These are phyloP conservation scores for Oreochromis tanganicae DNA, from an alignment of 2,113 vertebrate genomes.

Conservation along the genomic window DNA sequence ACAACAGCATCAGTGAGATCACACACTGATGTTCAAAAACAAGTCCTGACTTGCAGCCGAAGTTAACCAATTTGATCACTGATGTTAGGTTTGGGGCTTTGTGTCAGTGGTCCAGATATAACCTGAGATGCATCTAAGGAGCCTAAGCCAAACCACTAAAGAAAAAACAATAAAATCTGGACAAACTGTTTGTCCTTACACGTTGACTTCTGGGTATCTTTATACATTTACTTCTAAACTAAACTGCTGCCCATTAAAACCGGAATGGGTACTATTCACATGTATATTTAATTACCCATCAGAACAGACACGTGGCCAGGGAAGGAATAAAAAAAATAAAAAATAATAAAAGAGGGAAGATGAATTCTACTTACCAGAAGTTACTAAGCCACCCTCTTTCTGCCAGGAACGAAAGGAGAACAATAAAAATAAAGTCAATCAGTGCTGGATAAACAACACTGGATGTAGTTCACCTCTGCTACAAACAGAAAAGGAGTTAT, in stretches of 20 bases:
- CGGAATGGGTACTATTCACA: not conserved
- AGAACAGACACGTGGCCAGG: not conserved
- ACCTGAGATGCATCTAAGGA: not conserved
- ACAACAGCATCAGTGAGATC: not conserved
- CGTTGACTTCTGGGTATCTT: not conserved
- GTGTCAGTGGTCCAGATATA: not conserved
- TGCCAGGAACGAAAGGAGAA: conserved; percentile 67
- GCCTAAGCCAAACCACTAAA: not conserved
- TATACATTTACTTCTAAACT: not conserved
- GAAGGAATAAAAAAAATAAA: not conserved
- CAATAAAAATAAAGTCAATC: conserved; percentile 58
- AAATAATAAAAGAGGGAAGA: not conserved
- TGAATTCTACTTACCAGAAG: conserved; percentile 68
- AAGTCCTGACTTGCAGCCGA: not conserved
- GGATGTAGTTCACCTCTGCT: not conserved
- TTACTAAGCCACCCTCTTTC: conserved; percentile 66
- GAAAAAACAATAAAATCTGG: not conserved
- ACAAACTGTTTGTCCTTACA: not conserved
- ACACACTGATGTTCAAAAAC: not conserved
- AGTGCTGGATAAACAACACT: conserved; percentile 6
- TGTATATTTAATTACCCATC: not conserved
- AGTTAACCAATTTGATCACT: not conserved
- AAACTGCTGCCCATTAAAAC: not conserved
- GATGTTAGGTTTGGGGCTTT: not conserved
- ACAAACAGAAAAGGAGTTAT: conserved; percentile 33